Base-by-base conservation (phyloP, 2,797 vertebrate species). In the Eutrigla gurnardus region DNA sequence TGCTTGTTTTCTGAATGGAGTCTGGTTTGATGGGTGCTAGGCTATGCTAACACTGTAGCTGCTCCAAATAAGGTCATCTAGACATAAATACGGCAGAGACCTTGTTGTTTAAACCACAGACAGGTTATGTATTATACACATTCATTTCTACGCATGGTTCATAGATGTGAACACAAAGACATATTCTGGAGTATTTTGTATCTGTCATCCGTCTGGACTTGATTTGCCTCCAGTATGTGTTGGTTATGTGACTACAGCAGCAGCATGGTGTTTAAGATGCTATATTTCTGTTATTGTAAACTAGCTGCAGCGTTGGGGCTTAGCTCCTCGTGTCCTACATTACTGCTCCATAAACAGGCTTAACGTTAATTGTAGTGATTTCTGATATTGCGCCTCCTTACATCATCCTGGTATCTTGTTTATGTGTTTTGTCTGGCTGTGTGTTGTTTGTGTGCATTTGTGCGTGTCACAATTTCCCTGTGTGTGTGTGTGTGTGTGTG, bases 371-470 rank as follows among this genome's bases (percentile, higher is more conserved):
- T 82, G 75, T 67, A 46, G 62, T 81, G 83, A 79, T 81, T 86
- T 84, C 80, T 80, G 77, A 90, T 86, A 79, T 93, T 93, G 73
- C 92, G 2, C 47, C 15, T 73, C 75, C 88, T 93, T 93, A 90
- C 91, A 91, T 93, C 92, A 93, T 87, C 54, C 65, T 69, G 53
- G 57, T 64, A 58, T 86, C 73, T 84, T 89, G 84, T 91, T 89
- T 88, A 52, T 77, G 78, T 85, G 73, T 83, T 90, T 87, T 77
- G 71, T 85, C 39, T 75, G 58, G 54, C 39, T 5, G 36, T 72
- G 59, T 86, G 68, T 71, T 83, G n/a, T 79, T 84, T 73, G 59
- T 60, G 55, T 54, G 57, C 54, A 42, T 57, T 49, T 54, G 61
- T 80, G 69, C 53, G 33, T 15, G 3, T 82, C 60, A 25, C 12